Evolutionary conservation across 2,797 vertebrate genomes (phyloP).

Genomic region (Pelobates cultripes): DNA sequence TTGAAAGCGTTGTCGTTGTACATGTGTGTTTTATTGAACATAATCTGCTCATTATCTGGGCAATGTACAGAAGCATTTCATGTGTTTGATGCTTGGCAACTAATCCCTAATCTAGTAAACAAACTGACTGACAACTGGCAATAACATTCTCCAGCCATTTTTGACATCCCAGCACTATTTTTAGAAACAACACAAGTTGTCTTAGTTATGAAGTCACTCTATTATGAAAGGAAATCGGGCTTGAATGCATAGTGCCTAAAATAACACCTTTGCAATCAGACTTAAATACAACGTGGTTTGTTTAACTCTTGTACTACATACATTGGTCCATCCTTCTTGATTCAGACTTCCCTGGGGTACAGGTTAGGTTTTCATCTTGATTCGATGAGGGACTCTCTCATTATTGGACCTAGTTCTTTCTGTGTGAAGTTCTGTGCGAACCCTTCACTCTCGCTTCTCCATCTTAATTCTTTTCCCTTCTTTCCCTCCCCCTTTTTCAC

Average conservation of each 20-base stretch:
- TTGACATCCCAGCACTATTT: conserved; percentile 46
- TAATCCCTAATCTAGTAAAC: conserved; percentile 27
- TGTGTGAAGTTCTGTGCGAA: no score
- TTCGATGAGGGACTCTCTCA: no score
- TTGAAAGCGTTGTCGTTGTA: neutral
- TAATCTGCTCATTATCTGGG: neutral
- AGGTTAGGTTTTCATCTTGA: no score
- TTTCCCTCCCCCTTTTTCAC: no score
- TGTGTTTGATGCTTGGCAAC: conserved; percentile 42
- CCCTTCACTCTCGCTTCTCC: no score
- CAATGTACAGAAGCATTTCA: neutral
- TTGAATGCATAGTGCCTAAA: neutral
- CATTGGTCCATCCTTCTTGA: no score
- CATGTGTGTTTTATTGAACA: neutral
- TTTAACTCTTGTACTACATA: no score
- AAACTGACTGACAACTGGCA: conserved; percentile 44
- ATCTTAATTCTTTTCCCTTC: no score
- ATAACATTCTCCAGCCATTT: conserved; percentile 34
- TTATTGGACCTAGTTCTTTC: no score
- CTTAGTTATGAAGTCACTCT: conserved; percentile 5
- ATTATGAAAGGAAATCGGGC: conserved; percentile 21
- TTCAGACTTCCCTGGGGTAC: no score
- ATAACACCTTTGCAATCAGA: no score
- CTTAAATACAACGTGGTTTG: no score
- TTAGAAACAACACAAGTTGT: neutral